A percentile compares a stretch with the other conserved stretches of the same genome.
Evolutionary conservation across 1,140 invertebrate species (phyloP).

Genomic region (Euwallacea fornicatus): DNA sequence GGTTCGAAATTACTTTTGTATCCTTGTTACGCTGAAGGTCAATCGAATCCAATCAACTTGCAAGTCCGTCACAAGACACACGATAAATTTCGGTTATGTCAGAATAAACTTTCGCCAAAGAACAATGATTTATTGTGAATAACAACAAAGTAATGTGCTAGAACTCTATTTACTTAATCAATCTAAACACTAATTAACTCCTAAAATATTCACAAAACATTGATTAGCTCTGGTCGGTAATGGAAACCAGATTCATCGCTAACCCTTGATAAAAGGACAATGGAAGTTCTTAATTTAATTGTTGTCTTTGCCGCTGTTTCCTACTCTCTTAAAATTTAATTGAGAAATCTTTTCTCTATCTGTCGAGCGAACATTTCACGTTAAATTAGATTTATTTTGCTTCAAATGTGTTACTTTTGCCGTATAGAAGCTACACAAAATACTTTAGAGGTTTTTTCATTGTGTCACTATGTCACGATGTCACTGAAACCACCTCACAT

Average conservation of each 20-base stretch:
- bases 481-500: background rate
- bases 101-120: constrained; percentile 1
- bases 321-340: constrained; percentile 12
- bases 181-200: constrained; percentile 13
- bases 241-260: constrained; percentile 12
- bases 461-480: background rate
- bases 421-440: background rate
- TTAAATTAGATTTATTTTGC: too few relatives aligned
- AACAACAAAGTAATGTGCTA: background rate
- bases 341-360: background rate
- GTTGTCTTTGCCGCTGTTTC: constrained; percentile 10
- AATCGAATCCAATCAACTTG: constrained; percentile 14
- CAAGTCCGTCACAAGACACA: constrained; percentile 1
- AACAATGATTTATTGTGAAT: constrained; percentile 2
- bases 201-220: constrained; percentile 10
- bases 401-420: background rate
- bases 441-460: background rate
- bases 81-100: constrained; percentile 12
- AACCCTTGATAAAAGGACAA: constrained; percentile 13
- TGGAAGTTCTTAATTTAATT: constrained; percentile 15
- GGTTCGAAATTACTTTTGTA: constrained; percentile 15
- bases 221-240: background rate
- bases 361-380: background rate
- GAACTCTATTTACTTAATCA: background rate
- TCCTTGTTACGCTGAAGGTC: constrained; percentile 10